phyloP scores from a whole-genome alignment of 2,888 invertebrate species.

The Dasysyrphus albostriatus region DNA sequence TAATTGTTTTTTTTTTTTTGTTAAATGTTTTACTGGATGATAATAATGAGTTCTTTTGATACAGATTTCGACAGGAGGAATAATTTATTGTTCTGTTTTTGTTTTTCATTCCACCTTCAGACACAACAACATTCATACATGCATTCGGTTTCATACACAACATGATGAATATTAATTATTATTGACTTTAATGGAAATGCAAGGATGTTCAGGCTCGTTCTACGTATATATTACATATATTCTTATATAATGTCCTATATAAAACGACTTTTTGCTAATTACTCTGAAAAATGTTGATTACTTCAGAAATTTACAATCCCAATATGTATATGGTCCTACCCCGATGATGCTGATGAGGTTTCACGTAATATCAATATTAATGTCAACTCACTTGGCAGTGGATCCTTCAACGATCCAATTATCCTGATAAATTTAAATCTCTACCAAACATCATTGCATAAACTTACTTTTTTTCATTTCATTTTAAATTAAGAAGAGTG shows the following conservation, averaged over 20 bases:
- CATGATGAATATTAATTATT: conserved; percentile 51
- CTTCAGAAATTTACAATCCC: conserved; percentile 1
- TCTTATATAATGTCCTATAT: neutral
- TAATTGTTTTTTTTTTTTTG: neutral
- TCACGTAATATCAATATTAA: conserved; percentile 50
- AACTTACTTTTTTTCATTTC: neutral
- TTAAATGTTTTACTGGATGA: neutral
- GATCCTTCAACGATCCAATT: conserved; percentile 55
- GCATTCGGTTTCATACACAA: neutral
- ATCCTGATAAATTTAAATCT: conserved; percentile 54
- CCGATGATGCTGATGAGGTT: conserved; percentile 29
- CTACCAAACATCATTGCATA: neutral
- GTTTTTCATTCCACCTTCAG: neutral
- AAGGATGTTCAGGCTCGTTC: neutral
- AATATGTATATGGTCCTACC: neutral
- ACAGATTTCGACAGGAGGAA: neutral
- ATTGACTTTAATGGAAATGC: conserved; percentile 16
- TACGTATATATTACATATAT: neutral
- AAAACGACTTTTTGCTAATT: conserved; percentile 33
- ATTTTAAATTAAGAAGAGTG: conserved; percentile 30
- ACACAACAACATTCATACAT: neutral
- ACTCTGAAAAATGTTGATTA: conserved; percentile 45
- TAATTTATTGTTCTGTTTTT: neutral
- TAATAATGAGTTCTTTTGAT: conserved; percentile 31
- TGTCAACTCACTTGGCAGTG: conserved; percentile 39